Percentiles rank a stretch among this genome's conserved stretches.
Evolutionary conservation across 2,797 vertebrate genomes (phyloP).

Genomic region (Macrochelys suwanniensis): DNA sequence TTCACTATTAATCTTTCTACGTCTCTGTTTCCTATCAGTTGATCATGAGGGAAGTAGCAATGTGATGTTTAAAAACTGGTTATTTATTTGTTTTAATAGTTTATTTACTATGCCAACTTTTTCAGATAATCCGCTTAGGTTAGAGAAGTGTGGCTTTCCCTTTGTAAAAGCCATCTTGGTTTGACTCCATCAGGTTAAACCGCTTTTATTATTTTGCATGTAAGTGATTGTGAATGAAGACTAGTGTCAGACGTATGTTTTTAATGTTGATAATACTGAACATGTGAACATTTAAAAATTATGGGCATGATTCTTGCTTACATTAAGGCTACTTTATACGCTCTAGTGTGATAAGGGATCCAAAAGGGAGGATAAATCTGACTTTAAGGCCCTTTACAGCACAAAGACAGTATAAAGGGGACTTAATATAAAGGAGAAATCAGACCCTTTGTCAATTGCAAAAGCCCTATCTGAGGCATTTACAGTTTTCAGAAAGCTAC

Average conservation of each 20-base stretch:
- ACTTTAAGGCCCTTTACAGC: not conserved
- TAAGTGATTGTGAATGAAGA: not conserved
- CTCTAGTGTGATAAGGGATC: not conserved
- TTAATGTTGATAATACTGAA: not conserved
- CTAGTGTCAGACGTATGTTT: not conserved
- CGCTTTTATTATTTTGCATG: not conserved
- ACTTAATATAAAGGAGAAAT: not conserved
- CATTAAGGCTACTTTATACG: not conserved
- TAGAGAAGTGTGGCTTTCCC: not conserved
- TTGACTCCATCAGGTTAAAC: not conserved
- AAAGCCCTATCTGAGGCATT: not conserved
- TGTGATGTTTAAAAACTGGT: not conserved
- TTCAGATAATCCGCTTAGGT: not conserved
- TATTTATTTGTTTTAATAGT: not conserved
- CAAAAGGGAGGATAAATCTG: not conserved
- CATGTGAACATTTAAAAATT: not conserved
- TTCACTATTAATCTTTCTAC: not conserved
- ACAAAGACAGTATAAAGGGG: not conserved
- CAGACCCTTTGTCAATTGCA: not conserved
- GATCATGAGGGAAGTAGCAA: not conserved
- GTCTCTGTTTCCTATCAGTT: not conserved
- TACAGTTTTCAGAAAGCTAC: not conserved
- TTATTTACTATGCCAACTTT: not conserved
- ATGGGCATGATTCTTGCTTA: not conserved
- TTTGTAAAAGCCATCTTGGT: not conserved